These are phyloP conservation scores for Chionoecetes opilio DNA, from an alignment of 1,140 invertebrate genomes.

Conservation along the genomic window DNA sequence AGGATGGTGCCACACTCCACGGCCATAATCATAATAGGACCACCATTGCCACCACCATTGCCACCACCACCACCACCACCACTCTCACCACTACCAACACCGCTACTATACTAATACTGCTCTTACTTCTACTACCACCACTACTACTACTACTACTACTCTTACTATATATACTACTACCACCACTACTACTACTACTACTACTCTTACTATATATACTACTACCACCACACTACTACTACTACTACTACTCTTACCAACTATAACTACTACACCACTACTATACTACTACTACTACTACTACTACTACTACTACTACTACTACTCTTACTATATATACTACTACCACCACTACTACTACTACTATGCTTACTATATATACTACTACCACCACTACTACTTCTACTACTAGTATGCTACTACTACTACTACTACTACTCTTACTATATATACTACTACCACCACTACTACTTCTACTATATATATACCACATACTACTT, in stretches of 20 bases:
- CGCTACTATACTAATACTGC: background rate
- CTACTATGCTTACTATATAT: too few relatives aligned
- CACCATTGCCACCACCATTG: background rate
- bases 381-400: background rate
- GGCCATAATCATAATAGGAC: too few relatives aligned
- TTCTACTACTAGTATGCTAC: slow-evolving; percentile 15
- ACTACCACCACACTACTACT: background rate
- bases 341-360: too few relatives aligned
- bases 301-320: slow-evolving; percentile 23
- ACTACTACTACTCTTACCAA: background rate
- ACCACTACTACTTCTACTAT: background rate
- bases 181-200: background rate
- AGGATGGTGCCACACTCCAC: too few relatives aligned
- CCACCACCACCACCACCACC: slow-evolving; percentile 9
- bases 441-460: background rate
- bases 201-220: background rate
- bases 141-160: slow-evolving; percentile 15
- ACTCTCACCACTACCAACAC: background rate
- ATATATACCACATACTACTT: too few relatives aligned
- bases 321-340: background rate
- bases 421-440: slow-evolving; percentile 2
- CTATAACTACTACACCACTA: slow-evolving; percentile 20
- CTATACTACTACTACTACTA: slow-evolving; percentile 24
- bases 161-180: background rate
- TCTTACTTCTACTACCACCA: slow-evolving; percentile 13